A percentile compares a stretch with the other conserved stretches of the same genome.
Evolutionary conservation across 1,140 invertebrate species (phyloP).

Genomic region (Neomicropteryx cornuta): DNA sequence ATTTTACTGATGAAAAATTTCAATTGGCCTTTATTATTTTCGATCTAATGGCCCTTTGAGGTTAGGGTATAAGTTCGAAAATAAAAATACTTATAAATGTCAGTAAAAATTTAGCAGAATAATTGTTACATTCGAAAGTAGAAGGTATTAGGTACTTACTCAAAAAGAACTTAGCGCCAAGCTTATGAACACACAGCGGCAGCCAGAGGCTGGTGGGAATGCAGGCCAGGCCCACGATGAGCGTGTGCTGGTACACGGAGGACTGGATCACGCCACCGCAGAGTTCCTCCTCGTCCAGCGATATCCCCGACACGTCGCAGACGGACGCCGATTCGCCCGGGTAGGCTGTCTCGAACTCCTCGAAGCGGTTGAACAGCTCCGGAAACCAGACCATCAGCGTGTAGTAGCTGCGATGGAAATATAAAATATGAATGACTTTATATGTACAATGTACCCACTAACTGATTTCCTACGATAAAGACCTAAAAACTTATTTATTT

Average conservation of each 20-base stretch:
- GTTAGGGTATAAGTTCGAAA: too few relatives aligned
- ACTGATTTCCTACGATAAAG: too few relatives aligned
- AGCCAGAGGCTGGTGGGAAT: constrained; percentile 62
- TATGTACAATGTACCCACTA: too few relatives aligned
- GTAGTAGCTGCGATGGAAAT: constrained; percentile 51
- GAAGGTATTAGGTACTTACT: constrained; percentile 49
- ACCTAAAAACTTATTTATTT: too few relatives aligned
- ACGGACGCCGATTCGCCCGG: constrained; percentile 53
- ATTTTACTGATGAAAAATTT: too few relatives aligned
- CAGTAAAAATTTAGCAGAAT: too few relatives aligned
- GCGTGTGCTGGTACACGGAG: constrained; percentile 57
- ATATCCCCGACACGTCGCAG: constrained; percentile 55
- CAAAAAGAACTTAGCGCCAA: constrained; percentile 64
- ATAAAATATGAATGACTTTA: too few relatives aligned
- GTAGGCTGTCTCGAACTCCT: constrained; percentile 51
- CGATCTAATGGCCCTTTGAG: too few relatives aligned
- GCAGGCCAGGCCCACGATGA: constrained; percentile 61
- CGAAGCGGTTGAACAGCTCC: constrained; percentile 64
- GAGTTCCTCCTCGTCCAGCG: constrained; percentile 27
- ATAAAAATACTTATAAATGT: too few relatives aligned
- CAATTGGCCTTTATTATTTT: too few relatives aligned
- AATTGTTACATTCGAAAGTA: too few relatives aligned
- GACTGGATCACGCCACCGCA: constrained; percentile 47
- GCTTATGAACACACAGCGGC: constrained; percentile 57
- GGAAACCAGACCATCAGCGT: constrained; percentile 79